Conservation (phyloP, 2,888 invertebrate species). For the Scaptomyza parva region DNA sequence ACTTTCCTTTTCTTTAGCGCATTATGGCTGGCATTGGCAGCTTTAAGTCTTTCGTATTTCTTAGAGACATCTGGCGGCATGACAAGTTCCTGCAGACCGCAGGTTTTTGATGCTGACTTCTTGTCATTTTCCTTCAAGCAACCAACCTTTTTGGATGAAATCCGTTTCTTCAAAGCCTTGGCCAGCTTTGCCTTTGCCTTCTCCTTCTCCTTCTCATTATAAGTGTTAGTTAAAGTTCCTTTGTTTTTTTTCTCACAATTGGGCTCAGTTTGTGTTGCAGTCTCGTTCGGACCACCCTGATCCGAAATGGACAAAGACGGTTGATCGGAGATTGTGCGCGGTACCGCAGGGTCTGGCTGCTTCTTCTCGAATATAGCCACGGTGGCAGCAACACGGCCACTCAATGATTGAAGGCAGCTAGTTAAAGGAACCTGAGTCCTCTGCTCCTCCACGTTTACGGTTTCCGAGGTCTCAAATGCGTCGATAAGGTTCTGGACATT, state of each 20-base stretch:
- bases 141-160: too few relatives aligned
- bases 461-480: background rate
- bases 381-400: background rate
- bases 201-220: background rate
- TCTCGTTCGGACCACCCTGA: background rate
- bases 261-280: background rate
- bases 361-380: background rate
- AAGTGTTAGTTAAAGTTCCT: background rate
- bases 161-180: too few relatives aligned
- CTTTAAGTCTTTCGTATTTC: background rate
- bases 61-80: too few relatives aligned
- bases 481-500: background rate
- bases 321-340: background rate
- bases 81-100: too few relatives aligned
- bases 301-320: background rate
- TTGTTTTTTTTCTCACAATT: background rate
- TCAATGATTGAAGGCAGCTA: background rate
- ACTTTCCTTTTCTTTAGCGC: background rate
- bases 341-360: background rate
- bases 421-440: background rate
- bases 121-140: too few relatives aligned
- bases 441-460: background rate
- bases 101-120: too few relatives aligned
- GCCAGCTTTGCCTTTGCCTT: too few relatives aligned
- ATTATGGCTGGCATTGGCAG: background rate